Percentiles rank a stretch among this genome's conserved stretches.
Conservation (phyloP, 23 tunicate species). For the Halocynthia aurantium region DNA sequence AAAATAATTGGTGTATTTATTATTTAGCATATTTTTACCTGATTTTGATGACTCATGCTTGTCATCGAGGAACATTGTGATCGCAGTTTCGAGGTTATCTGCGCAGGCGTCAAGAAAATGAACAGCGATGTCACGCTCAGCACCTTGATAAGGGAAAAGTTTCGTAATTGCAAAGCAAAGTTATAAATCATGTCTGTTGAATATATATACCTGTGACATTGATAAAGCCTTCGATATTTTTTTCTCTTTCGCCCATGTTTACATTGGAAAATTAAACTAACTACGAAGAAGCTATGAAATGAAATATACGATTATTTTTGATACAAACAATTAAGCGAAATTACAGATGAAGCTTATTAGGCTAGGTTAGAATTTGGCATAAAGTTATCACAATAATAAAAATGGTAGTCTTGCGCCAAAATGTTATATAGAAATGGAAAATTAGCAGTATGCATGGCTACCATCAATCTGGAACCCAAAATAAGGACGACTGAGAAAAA, state of each 20-base stretch:
- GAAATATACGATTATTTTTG: too few species aligned
- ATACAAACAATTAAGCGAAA: too few species aligned
- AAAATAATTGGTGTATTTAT: background rate
- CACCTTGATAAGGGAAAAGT: constrained; percentile 26
- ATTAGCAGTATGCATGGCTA: too few species aligned
- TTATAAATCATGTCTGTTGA: background rate
- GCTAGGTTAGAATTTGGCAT: too few species aligned
- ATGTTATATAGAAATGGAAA: too few species aligned
- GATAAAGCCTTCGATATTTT: constrained; percentile 24
- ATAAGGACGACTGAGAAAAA: too few species aligned
- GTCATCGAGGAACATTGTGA: constrained; percentile 47
- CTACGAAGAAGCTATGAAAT: background rate
- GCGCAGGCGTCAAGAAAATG: constrained; percentile 76
- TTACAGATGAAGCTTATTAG: too few species aligned
- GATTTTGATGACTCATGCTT: background rate
- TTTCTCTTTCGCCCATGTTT: constrained; percentile 6
- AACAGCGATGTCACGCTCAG: constrained; percentile 51
- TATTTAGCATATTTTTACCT: background rate
- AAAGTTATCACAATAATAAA: too few species aligned
- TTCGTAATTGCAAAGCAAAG: background rate
- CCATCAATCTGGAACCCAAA: too few species aligned
- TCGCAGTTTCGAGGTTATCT: constrained; percentile 53
- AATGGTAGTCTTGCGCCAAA: too few species aligned
- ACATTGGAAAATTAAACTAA: background rate
- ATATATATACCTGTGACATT: constrained; percentile 18